Base-by-base conservation (phyloP, 2,113 vertebrate genomes). In the Colossoma macropomum region DNA sequence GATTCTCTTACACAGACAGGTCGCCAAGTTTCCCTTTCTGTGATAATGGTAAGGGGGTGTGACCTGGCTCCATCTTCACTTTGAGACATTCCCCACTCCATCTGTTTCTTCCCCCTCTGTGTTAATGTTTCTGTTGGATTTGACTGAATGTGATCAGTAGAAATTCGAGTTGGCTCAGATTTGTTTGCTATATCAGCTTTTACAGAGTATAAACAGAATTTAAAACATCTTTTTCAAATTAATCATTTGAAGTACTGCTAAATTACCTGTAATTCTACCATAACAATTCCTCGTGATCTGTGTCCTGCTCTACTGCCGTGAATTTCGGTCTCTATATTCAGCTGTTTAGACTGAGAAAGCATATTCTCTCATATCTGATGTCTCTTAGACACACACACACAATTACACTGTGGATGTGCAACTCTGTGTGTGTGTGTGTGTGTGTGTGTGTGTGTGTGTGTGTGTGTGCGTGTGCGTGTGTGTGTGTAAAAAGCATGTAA, bases 1-100 rank as follows among this genome's bases (percentile, higher is more conserved):
- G 16, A 59, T 86, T 86, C 71, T 79, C 70, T 84, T 65, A 81
- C 73, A 75, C 87, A 88, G 87, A 86, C 87, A 88, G 79, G 70
- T 86, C 87, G 66, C 50, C 79, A 45, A 86, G 72, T 84, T 88
- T 86, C 84, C 82, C 86, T 88, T 88, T 86, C 79, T 88, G 70
- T 88, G 84, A 88, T 85, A 82, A 88, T 77, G 87, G 87, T 88
- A 88, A 88, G 87, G 80, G 73, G 65, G 85, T 59, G 79, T 83
- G 74, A 77, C 52, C 52, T 83, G 81, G 21, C 73, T 77, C 65
- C 74, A 60, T 70, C 74, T 34, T 71, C 66, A 71, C 27, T 71
- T 19, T 69, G 79, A 54, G 41, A 85, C 77, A 76, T 82, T 59
- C 73, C 70, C 54, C 76, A 81, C 71, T 76, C 77, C 79, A 87